Evolutionary conservation across 2,113 vertebrate species (phyloP), one percentile per base, ranked within the genome.

Genomic region (Lepidothrix coronata): DNA sequence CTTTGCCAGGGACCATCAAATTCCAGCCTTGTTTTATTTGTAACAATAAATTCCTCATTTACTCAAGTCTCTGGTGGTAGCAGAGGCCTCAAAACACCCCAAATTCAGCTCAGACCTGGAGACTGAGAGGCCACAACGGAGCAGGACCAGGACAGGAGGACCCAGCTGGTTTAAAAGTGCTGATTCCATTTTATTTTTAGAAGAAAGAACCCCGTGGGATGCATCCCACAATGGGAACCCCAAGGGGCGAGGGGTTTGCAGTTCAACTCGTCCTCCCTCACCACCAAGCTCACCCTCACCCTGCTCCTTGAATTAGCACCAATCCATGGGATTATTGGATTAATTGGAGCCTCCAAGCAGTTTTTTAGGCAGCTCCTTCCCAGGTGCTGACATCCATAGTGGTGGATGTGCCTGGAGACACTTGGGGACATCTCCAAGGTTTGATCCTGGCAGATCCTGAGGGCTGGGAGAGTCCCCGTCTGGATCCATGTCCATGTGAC

Each of bases 141-240:
- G 57, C 71, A 73, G 44, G 33, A 33, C 6, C 0, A 1, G 21
- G 46, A 37, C 0, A 4, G 57, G 24, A 9, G 44, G 23, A 39
- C 4, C 31, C 2, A 1, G 13, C 5, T 31, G 8, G 13, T 51
- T 54, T 8, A 20, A n/a, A 85, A 59, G 39, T 2, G 11, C 28
- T 22, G 39, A 35, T 71, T 24, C 27, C 7, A 1, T 39, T 35
- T 79, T 18, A 25, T 22, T 68, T 71, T 49, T 57, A 3, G 58
- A 80, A 43, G 7, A 75, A 66, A 49, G 7, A 20, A 74, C 8
- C 5, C 59, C 0, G 3, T 11, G 1, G 7, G 58, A 21, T 3
- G 9, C 17, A 18, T 39, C 41, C 41, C 37, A 8, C 15, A 2
- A 5, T 1, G 9, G 43, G 70, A 67, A 62, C 44, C 16, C 25